Percentiles rank a stretch among this genome's conserved stretches.
Evolutionary conservation across 2,113 vertebrate genomes (phyloP).

Genomic region (Redunca redunca): DNA sequence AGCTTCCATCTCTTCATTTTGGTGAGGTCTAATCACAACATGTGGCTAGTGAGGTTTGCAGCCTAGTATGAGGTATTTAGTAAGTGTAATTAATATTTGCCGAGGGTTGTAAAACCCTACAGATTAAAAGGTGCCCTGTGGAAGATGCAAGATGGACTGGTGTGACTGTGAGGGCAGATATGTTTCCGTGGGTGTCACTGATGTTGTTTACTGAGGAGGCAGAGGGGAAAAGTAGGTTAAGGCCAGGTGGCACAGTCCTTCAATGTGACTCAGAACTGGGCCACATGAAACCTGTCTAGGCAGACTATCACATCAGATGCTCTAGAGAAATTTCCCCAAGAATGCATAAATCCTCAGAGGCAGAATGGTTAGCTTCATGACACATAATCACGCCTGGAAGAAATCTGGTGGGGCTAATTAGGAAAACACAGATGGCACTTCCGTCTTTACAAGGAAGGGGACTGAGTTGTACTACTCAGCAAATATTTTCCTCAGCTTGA

Average conservation of each 20-base stretch:
- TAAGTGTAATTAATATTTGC: slow-evolving; percentile 49
- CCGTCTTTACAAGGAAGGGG: not conserved
- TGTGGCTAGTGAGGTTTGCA: not conserved
- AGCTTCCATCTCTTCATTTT: not conserved
- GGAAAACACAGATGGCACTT: not conserved
- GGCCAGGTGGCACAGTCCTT: not conserved
- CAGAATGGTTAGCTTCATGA: not conserved
- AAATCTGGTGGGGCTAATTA: slow-evolving; percentile 41
- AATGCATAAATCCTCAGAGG: not conserved
- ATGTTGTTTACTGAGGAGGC: not conserved
- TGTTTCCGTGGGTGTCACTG: not conserved
- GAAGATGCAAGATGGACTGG: not conserved
- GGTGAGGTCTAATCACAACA: slow-evolving; percentile 22
- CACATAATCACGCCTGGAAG: not conserved
- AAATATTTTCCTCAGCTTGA: not conserved
- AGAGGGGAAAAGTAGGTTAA: not conserved
- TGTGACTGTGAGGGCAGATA: not conserved
- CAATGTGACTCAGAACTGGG: not conserved
- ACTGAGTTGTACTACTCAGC: slow-evolving; percentile 35
- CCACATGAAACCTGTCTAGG: not conserved
- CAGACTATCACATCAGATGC: not conserved
- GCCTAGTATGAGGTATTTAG: slow-evolving; percentile 27
- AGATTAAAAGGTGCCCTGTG: slow-evolving; percentile 11
- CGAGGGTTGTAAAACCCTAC: not conserved
- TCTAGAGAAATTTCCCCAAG: not conserved